A percentile compares a stretch with the other conserved stretches of the same genome.
Evolutionary conservation across 64 coral and sea anemone genomes (phyloP).

Genomic region (Anthopleura sola): DNA sequence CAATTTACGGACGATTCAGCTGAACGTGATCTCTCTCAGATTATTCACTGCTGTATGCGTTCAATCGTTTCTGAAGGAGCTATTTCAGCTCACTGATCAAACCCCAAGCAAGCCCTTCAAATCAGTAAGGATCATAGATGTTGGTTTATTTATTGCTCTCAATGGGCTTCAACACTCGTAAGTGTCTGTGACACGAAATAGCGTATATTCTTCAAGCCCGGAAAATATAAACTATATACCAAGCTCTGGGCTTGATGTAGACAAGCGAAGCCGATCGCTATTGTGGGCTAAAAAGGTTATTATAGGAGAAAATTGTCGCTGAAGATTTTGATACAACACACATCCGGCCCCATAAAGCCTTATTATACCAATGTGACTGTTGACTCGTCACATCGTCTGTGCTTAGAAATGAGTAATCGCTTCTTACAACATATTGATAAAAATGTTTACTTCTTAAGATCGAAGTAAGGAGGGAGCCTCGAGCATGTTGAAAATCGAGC

Average conservation of each 20-base stretch:
- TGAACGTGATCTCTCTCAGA: background rate
- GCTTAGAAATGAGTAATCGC: background rate
- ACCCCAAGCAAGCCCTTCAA: background rate
- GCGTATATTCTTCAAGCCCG: background rate
- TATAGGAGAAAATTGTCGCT: slow-evolving; percentile 4
- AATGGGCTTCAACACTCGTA: slow-evolving; percentile 48
- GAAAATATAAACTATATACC: background rate
- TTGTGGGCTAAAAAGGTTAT: background rate
- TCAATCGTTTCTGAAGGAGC: background rate
- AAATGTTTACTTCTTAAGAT: background rate
- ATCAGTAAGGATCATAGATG: slow-evolving; percentile 8
- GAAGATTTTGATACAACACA: slow-evolving; percentile 10
- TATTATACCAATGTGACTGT: slow-evolving; percentile 6
- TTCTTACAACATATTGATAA: background rate
- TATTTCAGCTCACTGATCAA: slow-evolving; percentile 18
- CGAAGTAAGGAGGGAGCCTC: background rate
- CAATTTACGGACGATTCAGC: background rate
- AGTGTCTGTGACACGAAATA: slow-evolving; percentile 46
- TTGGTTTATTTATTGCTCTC: slow-evolving; percentile 32
- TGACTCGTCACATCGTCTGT: slow-evolving; percentile 6
- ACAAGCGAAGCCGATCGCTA: background rate
- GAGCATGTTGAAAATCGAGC: background rate
- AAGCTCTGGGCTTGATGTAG: background rate
- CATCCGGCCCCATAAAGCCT: slow-evolving; percentile 4
- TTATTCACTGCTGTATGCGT: background rate